phyloP scores from a whole-genome alignment of 2,797 vertebrate genomes.

The Balearica regulorum region DNA sequence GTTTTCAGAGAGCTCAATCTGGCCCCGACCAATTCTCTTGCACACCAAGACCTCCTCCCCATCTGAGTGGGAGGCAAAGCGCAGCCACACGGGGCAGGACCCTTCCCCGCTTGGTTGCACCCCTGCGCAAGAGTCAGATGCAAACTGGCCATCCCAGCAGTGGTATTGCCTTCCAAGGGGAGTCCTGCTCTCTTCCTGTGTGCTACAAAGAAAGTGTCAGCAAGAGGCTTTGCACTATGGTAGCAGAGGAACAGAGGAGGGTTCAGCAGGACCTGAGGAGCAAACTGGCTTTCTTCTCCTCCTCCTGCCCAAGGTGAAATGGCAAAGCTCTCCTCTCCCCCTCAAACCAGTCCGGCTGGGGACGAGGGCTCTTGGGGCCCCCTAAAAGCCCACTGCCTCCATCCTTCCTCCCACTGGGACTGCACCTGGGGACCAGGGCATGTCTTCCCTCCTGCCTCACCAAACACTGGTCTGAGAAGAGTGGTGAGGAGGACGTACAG shows the following conservation, averaged over 20 bases:
- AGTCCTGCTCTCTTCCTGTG: background rate
- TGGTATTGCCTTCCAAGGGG: background rate
- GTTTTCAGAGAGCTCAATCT: background rate
- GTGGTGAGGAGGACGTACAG: background rate
- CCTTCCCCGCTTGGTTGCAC: background rate
- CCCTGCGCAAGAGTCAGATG: background rate
- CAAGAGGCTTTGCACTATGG: background rate
- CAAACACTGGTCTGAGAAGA: background rate
- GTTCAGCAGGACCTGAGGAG: background rate
- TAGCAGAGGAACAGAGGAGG: background rate
- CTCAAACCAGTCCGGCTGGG: background rate
- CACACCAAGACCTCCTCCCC: background rate
- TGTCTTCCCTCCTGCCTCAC: background rate
- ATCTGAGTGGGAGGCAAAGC: background rate
- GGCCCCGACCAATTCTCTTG: background rate
- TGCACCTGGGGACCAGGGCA: background rate
- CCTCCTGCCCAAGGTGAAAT: background rate
- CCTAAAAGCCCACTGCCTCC: background rate
- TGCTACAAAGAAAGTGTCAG: background rate
- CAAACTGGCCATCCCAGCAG: background rate
- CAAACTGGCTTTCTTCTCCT: background rate
- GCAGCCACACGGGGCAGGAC: accelerated
- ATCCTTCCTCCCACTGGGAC: background rate
- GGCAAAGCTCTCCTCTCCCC: background rate
- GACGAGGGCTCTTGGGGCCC: background rate